phyloP scores from a whole-genome alignment of 1,140 invertebrate genomes.

The Ridgeia piscesae region DNA sequence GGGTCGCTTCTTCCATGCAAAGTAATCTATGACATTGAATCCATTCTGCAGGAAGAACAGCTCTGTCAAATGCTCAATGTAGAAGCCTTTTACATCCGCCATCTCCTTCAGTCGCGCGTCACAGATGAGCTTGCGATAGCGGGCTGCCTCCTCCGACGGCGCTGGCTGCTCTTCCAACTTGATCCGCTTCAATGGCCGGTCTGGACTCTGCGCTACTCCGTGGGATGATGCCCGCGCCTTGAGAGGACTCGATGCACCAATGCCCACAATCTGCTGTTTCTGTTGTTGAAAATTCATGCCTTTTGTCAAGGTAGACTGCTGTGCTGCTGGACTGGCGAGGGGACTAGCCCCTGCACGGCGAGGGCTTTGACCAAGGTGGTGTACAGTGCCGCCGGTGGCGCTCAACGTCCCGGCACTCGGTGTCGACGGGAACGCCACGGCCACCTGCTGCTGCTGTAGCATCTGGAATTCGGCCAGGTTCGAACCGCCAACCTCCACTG shows the following conservation, averaged over 20 bases:
- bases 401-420: constrained; percentile 17
- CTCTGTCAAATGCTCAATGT: constrained; percentile 80
- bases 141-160: constrained; percentile 42
- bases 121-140: constrained; percentile 45
- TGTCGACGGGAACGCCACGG: constrained; percentile 13
- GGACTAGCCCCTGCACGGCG: constrained; percentile 28
- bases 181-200: constrained; percentile 49
- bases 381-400: constrained; percentile 44
- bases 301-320: constrained; percentile 7
- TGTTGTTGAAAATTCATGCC: constrained; percentile 1
- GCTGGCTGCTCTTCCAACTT: constrained; percentile 54
- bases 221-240: neutral
- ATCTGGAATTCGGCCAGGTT: constrained; percentile 17
- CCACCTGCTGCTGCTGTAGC: constrained; percentile 17
- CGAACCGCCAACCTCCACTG: neutral
- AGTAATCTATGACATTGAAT: constrained; percentile 85
- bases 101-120: constrained; percentile 46
- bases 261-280: neutral
- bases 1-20: constrained; percentile 77
- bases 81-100: constrained; percentile 61
- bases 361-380: constrained; percentile 49
- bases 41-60: constrained; percentile 81
- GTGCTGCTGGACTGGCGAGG: constrained; percentile 35
- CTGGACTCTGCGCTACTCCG: constrained; percentile 24
- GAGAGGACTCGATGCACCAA: constrained; percentile 16